Conservation (phyloP, 2,797 vertebrate species). For the Pseudopleuronectes americanus region DNA sequence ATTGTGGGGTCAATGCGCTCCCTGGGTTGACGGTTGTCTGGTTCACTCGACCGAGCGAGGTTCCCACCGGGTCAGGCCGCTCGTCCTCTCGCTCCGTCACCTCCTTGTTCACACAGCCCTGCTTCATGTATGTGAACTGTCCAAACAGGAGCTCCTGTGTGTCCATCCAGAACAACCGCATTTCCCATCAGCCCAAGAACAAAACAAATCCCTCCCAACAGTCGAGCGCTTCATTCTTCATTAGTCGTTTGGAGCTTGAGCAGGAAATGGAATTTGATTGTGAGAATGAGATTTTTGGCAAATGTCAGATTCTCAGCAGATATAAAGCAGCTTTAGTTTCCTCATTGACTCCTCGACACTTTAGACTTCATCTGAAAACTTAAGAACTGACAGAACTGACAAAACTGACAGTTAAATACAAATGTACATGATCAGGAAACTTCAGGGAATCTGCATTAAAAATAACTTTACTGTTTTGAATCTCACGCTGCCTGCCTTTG, state of each 20-base stretch:
- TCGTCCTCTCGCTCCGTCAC: slow-evolving; percentile 51
- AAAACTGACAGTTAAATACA: no score
- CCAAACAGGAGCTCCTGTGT: slow-evolving; percentile 41
- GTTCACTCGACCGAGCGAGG: slow-evolving; percentile 42
- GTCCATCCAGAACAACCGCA: slow-evolving; percentile 17
- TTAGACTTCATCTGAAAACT: not conserved
- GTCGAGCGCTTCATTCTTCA: not conserved
- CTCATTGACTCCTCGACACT: not conserved
- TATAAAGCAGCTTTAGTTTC: slow-evolving; percentile 48
- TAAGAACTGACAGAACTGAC: no score
- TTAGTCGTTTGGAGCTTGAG: slow-evolving; percentile 1
- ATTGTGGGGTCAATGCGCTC: slow-evolving; percentile 24
- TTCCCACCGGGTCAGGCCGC: slow-evolving; percentile 70
- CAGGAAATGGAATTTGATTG: slow-evolving; percentile 34
- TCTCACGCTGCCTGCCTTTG: no score
- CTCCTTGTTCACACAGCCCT: slow-evolving; percentile 63
- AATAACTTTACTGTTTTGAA: no score
- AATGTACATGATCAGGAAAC: no score
- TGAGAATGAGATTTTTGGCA: slow-evolving; percentile 21
- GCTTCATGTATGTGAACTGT: slow-evolving; percentile 44
- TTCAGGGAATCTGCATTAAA: no score
- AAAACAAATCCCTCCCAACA: slow-evolving; percentile 7
- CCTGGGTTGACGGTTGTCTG: slow-evolving; percentile 36
- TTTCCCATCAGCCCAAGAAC: slow-evolving; percentile 56
- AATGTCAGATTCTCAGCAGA: slow-evolving; percentile 56